Base-by-base conservation (phyloP, 2,888 invertebrate genomes). In the Thereva nobilitata region DNA sequence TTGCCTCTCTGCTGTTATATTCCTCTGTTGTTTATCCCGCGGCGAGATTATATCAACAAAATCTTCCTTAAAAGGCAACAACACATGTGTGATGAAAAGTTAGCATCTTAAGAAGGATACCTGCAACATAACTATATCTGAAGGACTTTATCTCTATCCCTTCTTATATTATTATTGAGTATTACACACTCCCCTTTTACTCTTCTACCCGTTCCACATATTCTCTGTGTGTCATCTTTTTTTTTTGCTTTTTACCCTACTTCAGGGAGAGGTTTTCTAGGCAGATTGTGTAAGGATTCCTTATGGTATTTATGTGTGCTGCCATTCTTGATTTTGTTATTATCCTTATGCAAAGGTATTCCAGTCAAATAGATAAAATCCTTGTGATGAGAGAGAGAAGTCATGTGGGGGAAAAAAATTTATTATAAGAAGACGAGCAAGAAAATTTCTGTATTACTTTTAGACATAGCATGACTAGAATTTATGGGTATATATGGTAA, bases 341-440 rank as follows among this genome's bases (percentile, higher is more conserved):
- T 53, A 53, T 53, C 53, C 40, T 40, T 40, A 53, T 9, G 53
- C 53, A 38, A 53, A 53, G 53, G 38, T 40, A 53, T 53, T 53
- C 38, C 52, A 3, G 53, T n/a, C 53, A 23, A 40, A 6, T 12
- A 5, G 53, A 53, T 53, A 53, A 53, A 40, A 53, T 53, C 38
- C 38, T 38, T 23, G 1, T 2, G 23, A 23, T 23, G 2, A 23
- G 1, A 23, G 23, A 23, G 53, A 37, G 40, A 53, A 53, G 40
- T 38, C 53, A 53, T 37, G n/a, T 23, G n/a, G 38, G n/a, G 53
- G n/a, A 40, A 38, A 38, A 53, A 53, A 53, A 35, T 53, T 53
- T 38, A 40, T 4, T 6, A 38, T 53, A 38, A 53, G 38, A 38
- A 38, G 40, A 53, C 10, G 5, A 53, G 53, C 38, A 38, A 53